Evolutionary conservation across 2,888 invertebrate genomes (phyloP).

Genomic region (Eupithecia dodoneata): DNA sequence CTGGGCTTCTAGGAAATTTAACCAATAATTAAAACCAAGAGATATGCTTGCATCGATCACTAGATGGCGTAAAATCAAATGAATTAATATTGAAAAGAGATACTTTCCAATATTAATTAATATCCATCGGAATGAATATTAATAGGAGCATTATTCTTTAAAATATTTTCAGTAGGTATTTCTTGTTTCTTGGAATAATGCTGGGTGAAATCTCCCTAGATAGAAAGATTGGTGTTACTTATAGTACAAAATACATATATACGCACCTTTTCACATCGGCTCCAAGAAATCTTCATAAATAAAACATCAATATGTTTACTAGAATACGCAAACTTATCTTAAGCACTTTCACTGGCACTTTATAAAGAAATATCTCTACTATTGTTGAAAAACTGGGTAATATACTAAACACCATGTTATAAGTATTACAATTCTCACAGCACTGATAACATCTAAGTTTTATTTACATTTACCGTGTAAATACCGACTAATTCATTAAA

Average conservation of each 20-base stretch:
- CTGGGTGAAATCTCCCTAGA: not conserved
- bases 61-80: not conserved
- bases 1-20: not conserved
- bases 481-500: not conserved
- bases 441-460: not conserved
- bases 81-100: too few species aligned
- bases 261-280: not conserved
- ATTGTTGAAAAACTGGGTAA: slow-evolving; percentile 20
- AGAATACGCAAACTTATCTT: slow-evolving; percentile 22
- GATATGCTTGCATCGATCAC: not conserved
- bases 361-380: slow-evolving; percentile 19
- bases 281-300: slow-evolving; percentile 14
- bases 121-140: too few species aligned
- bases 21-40: not conserved
- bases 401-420: slow-evolving; percentile 23
- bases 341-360: slow-evolving; percentile 18
- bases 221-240: not conserved
- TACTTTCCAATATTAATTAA: too few species aligned
- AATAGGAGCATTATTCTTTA: not conserved
- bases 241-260: not conserved
- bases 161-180: not conserved
- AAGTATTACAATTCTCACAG: not conserved
- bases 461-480: not conserved
- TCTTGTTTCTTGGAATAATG: not conserved
- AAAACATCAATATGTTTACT: slow-evolving; percentile 18